These are phyloP conservation scores for Danio tinwini DNA, from an alignment of 2,797 vertebrate species.

Conservation along the genomic window DNA sequence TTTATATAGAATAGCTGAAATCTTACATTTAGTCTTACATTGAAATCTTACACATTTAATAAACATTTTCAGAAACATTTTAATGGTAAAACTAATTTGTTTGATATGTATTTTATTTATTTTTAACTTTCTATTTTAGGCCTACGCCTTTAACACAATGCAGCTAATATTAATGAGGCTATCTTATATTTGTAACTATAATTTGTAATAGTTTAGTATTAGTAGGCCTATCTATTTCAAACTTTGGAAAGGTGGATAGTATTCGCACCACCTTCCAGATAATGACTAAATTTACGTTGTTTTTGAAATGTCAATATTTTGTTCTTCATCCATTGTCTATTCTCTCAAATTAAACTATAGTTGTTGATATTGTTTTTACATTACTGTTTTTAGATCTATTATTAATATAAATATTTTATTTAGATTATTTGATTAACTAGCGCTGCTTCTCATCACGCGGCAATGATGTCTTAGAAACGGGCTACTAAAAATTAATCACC, in stretches of 20 bases:
- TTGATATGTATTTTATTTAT: neutral
- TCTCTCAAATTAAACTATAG: no score
- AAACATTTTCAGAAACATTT: neutral
- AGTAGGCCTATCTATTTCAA: neutral
- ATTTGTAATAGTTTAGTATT: neutral
- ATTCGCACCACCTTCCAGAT: neutral
- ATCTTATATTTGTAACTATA: neutral
- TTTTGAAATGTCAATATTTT: no score
- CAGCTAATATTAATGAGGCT: no score
- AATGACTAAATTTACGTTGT: neutral
- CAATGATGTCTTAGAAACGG: slow-evolving; percentile 23
- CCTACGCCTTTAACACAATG: neutral
- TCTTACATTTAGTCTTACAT: no score
- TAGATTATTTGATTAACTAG: slow-evolving; percentile 36
- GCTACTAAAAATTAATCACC: slow-evolving; percentile 10
- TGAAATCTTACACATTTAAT: neutral
- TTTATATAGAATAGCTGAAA: neutral
- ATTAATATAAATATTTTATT: no score
- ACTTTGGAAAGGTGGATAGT: neutral
- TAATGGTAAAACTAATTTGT: neutral
- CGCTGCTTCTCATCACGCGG: neutral
- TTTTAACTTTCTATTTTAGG: neutral
- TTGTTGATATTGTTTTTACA: neutral
- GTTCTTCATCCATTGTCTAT: no score
- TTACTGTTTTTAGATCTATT: neutral